Percentiles rank a stretch among this genome's conserved stretches.
phyloP scores from a whole-genome alignment of 1,140 invertebrate species.

The Frieseomelitta varia region DNA sequence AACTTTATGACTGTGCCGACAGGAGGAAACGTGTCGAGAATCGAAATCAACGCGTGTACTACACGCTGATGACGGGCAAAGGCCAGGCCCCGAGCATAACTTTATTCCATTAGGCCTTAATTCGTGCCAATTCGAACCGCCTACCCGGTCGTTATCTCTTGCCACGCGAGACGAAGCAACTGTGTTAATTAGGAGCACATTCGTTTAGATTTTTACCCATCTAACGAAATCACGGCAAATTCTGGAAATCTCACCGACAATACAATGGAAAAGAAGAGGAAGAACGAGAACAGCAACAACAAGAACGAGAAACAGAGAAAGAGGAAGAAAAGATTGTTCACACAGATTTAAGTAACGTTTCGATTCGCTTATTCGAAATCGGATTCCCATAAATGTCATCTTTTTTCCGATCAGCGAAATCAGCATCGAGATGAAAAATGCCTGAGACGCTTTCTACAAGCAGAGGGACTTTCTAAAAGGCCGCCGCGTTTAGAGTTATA shows the following conservation, averaged over 20 bases:
- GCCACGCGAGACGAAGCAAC: constrained; percentile 50
- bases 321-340: not conserved
- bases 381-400: not conserved
- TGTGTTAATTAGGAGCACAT: constrained; percentile 39
- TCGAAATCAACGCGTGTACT: constrained; percentile 2
- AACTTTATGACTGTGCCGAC: not conserved
- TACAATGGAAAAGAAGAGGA: not conserved
- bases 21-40: constrained; percentile 19
- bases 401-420: constrained; percentile 29
- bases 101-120: constrained; percentile 70
- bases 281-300: not conserved
- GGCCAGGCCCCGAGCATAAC: constrained; percentile 54
- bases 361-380: not conserved
- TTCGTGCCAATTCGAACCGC: constrained; percentile 70
- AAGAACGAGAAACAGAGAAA: not conserved
- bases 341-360: not conserved
- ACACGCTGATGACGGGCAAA: constrained; percentile 23
- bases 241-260: not conserved
- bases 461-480: constrained; percentile 44
- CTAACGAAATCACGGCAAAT: constrained; percentile 48
- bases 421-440: constrained; percentile 27
- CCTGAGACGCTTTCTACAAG: constrained; percentile 43
- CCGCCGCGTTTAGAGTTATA: not conserved
- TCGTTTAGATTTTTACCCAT: constrained; percentile 6
- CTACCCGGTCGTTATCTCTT: constrained; percentile 58